Percentiles rank a stretch among this genome's conserved stretches.
These are phyloP conservation scores for Drosophila meridiana DNA, from an alignment of 2,888 invertebrate genomes.

Conservation along the genomic window DNA sequence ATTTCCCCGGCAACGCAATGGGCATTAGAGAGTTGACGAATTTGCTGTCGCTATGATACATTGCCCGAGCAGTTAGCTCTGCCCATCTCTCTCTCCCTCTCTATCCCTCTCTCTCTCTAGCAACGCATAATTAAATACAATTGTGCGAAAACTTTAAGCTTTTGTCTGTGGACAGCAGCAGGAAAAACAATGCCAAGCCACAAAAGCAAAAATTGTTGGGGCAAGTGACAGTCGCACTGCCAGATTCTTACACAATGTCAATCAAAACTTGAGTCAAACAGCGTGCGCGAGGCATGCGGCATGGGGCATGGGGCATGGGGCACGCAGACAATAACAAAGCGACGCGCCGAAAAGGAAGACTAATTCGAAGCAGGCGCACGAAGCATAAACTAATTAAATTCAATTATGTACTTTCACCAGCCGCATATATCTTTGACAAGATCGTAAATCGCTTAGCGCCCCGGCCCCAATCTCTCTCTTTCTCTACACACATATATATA, in stretches of 20 bases:
- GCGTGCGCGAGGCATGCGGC: not conserved
- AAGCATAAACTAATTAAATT: constrained; percentile 74
- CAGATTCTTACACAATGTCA: constrained; percentile 63
- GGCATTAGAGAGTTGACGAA: constrained; percentile 12
- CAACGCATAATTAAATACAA: constrained; percentile 77
- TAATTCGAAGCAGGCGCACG: constrained; percentile 64
- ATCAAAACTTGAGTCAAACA: constrained; percentile 65
- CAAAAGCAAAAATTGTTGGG: constrained; percentile 17
- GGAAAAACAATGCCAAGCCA: constrained; percentile 24
- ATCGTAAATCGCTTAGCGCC: constrained; percentile 73
- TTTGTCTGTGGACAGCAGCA: constrained; percentile 58
- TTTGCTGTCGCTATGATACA: not conserved
- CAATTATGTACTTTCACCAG: constrained; percentile 64
- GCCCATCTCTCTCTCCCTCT: not conserved
- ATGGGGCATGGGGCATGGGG: not conserved
- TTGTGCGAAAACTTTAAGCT: constrained; percentile 71
- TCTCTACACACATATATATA: not conserved
- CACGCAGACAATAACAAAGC: constrained; percentile 23
- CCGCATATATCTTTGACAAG: constrained; percentile 67
- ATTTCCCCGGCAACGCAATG: constrained; percentile 11
- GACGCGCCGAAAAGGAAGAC: constrained; percentile 60
- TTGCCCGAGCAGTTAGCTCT: not conserved
- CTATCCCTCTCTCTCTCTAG: not conserved
- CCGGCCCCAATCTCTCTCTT: not conserved
- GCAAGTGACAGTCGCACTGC: constrained; percentile 11